Percentiles rank a stretch among this genome's conserved stretches.
These are phyloP conservation scores for Luscinia megarhynchos DNA, from an alignment of 2,797 vertebrate species.

Conservation along the genomic window DNA sequence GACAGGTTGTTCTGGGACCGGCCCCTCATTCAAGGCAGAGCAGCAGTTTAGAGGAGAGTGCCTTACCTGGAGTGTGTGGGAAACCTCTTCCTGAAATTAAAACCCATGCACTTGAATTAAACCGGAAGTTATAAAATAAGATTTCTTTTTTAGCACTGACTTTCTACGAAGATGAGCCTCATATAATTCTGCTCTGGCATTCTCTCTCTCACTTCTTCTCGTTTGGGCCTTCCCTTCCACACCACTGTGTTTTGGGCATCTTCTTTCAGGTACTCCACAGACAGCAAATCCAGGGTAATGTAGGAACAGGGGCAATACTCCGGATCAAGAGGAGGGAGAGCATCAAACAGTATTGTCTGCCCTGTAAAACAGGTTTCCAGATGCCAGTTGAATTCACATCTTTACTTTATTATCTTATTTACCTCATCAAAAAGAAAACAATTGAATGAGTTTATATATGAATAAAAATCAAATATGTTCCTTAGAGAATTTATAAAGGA, in stretches of 20 bases:
- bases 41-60: accelerated
- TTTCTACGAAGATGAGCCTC: not conserved
- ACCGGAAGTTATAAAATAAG: not conserved
- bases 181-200: not conserved
- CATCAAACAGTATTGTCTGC: not conserved
- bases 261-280: not conserved
- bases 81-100: not conserved
- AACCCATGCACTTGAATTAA: not conserved
- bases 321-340: not conserved
- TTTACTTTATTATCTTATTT: not conserved
- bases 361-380: not conserved
- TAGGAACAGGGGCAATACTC: accelerated
- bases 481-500: not conserved
- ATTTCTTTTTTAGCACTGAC: not conserved
- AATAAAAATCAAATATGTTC: not conserved
- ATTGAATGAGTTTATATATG: not conserved
- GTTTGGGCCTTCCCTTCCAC: not conserved
- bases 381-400: not conserved
- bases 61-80: not conserved
- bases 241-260: not conserved
- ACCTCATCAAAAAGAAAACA: not conserved
- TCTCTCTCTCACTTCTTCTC: not conserved
- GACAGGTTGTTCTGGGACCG: not conserved
- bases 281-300: not conserved
- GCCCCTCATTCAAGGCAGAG: not conserved